Evolutionary conservation across 2,113 vertebrate species (phyloP), one percentile per base, ranked within the genome.

Genomic region (Cinclus cinclus): DNA sequence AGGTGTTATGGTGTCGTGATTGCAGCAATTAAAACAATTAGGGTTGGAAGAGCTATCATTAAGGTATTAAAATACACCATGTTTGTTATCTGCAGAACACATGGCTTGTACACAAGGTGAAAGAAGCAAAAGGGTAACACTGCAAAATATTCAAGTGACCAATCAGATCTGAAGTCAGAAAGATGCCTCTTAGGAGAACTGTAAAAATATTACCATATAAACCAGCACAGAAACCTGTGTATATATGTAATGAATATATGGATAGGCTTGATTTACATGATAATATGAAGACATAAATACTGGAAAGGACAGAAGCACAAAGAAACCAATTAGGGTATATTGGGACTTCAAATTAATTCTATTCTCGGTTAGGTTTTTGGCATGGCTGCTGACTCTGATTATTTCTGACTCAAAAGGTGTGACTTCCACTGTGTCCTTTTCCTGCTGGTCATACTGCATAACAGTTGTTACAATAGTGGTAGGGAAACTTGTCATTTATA

Each of bases 1-100:
- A 97, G 91, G 76, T 96, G 96, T 25, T 88, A 44, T 11, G 2
- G 37, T 62, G 76, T 23, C 23, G 3, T 94, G 94, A 97, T 95
- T 97, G 82, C 73, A 56, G 69, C 67, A 88, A 97, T 97, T 96
- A 94, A 96, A 96, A 91, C 92, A 80, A 96, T 97, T 95, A 95
- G 37, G 44, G 25, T 64, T 60, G 81, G 83, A 94, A 95, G 65
- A 90, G n/a, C 25, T 31, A 65, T 90, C 90, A 94, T 95, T 87
- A 96, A 62, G 58, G 68, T 86, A 93, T 96, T 97, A 93, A 97
- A 95, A 90, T 62, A 79, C 59, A 46, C 6, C 5, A 4, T 60
- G 68, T 90, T 95, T 91, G 59, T 89, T 88, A 85, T 83, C 91
- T 80, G 59, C 33, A 89, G 73, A 95, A 86, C 44, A 90, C 15